Evolutionary conservation across 2,888 invertebrate species (phyloP).

Genomic region (Plagodis dolabraria): DNA sequence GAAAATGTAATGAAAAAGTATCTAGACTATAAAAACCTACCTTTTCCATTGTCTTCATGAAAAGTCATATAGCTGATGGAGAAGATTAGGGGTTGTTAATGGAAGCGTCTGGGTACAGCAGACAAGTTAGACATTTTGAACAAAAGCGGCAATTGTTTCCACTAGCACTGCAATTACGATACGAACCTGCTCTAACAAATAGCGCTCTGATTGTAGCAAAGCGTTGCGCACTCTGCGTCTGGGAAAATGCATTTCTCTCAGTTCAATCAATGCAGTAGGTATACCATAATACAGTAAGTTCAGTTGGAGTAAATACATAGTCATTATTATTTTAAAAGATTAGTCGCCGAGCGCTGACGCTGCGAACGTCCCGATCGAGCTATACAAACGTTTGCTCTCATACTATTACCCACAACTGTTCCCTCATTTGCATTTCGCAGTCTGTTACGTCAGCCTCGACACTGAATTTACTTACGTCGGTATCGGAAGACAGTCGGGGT

Average conservation of each 20-base stretch:
- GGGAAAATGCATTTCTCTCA: conserved; percentile 32
- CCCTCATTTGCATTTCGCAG: conserved; percentile 67
- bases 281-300: conserved; percentile 7
- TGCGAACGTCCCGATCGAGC: conserved; percentile 36
- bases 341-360: conserved; percentile 49
- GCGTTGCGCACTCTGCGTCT: conserved; percentile 31
- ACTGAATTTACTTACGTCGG: conserved; percentile 44
- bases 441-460: conserved; percentile 53
- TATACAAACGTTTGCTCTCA: conserved; percentile 58
- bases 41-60: too few species aligned
- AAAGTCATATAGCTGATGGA: too few species aligned
- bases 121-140: neutral
- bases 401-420: conserved; percentile 56
- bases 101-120: too few species aligned
- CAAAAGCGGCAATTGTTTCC: conserved; percentile 17
- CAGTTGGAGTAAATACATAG: conserved; percentile 42
- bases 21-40: too few species aligned
- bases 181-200: conserved; percentile 31
- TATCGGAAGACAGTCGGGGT: conserved; percentile 34
- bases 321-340: conserved; percentile 63
- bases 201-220: conserved; percentile 33
- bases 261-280: conserved; percentile 29
- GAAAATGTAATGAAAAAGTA: too few species aligned
- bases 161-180: conserved; percentile 19
- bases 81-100: too few species aligned